Percentiles rank a stretch among this genome's conserved stretches.
phyloP scores from a whole-genome alignment of 2,888 invertebrate genomes.

The Dryobota labecula region DNA sequence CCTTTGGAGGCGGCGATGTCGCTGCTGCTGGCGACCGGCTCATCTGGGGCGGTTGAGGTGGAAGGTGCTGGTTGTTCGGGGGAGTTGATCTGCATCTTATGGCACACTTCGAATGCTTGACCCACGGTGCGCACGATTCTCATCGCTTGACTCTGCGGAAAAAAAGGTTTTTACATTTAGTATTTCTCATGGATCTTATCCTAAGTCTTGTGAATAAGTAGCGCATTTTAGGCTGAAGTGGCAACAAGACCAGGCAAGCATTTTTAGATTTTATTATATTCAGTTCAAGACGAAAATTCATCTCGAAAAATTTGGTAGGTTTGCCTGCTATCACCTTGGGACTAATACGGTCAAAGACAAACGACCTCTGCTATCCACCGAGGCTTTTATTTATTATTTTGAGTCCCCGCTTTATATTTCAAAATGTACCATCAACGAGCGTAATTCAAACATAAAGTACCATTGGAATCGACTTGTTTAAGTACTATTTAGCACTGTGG shows the following conservation, averaged over 20 bases:
- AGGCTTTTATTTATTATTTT: constrained; percentile 29
- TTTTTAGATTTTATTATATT: constrained; percentile 12
- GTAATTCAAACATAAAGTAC: constrained; percentile 30
- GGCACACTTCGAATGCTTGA: constrained; percentile 99
- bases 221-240: constrained; percentile 1
- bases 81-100: constrained; percentile 95
- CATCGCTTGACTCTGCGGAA: constrained; percentile 98
- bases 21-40: constrained; percentile 73
- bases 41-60: constrained; percentile 82
- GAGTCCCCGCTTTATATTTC: constrained; percentile 16
- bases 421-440: constrained; percentile 6
- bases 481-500: constrained; percentile 34
- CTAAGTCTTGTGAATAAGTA: neutral
- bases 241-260: neutral
- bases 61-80: constrained; percentile 82
- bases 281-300: constrained; percentile 18
- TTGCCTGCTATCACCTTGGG: constrained; percentile 17
- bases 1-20: constrained; percentile 81
- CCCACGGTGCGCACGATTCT: constrained; percentile 99
- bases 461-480: constrained; percentile 29
- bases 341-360: constrained; percentile 37
- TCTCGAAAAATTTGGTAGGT: constrained; percentile 20
- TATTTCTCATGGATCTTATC: neutral
- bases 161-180: neutral
- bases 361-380: neutral